Evolutionary conservation across 92 coral and sea anemone genomes (phyloP).

Genomic region (Umimayanthus kanabou): DNA sequence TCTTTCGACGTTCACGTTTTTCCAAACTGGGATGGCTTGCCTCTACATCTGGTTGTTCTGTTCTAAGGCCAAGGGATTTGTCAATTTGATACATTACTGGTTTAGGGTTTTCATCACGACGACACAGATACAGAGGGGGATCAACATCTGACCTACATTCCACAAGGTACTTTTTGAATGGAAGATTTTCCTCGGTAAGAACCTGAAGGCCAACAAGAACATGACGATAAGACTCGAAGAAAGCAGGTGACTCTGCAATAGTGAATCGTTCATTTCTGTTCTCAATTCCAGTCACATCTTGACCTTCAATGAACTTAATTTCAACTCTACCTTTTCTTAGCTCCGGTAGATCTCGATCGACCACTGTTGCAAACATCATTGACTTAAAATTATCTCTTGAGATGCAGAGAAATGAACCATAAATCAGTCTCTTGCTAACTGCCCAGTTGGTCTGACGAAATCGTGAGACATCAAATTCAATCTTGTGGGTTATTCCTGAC

Average conservation of each 20-base stretch:
- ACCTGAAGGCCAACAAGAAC: constrained; percentile 42
- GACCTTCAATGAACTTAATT: constrained; percentile 19
- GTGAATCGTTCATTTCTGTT: constrained; percentile 12
- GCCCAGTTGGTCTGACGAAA: constrained; percentile 40
- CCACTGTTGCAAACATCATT: constrained; percentile 39
- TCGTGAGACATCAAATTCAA: constrained; percentile 46
- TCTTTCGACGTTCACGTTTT: neutral
- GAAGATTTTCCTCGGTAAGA: constrained; percentile 24
- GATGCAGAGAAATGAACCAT: constrained; percentile 44
- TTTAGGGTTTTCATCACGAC: neutral
- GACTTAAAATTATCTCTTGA: constrained; percentile 40
- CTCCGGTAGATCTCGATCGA: neutral
- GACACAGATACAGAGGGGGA: constrained; percentile 22
- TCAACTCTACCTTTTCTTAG: constrained; percentile 28
- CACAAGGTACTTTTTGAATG: constrained; percentile 46
- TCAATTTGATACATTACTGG: constrained; percentile 54
- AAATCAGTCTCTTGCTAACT: constrained; percentile 20
- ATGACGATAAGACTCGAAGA: constrained; percentile 44
- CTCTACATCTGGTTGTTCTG: neutral
- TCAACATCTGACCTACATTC: constrained; percentile 42
- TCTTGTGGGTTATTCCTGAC: constrained; percentile 45
- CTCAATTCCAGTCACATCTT: constrained; percentile 31
- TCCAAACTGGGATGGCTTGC: neutral
- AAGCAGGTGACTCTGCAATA: constrained; percentile 47
- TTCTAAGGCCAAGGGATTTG: constrained; percentile 41